These are phyloP conservation scores for Tinea pellionella DNA, from an alignment of 2,888 invertebrate genomes.

Conservation along the genomic window DNA sequence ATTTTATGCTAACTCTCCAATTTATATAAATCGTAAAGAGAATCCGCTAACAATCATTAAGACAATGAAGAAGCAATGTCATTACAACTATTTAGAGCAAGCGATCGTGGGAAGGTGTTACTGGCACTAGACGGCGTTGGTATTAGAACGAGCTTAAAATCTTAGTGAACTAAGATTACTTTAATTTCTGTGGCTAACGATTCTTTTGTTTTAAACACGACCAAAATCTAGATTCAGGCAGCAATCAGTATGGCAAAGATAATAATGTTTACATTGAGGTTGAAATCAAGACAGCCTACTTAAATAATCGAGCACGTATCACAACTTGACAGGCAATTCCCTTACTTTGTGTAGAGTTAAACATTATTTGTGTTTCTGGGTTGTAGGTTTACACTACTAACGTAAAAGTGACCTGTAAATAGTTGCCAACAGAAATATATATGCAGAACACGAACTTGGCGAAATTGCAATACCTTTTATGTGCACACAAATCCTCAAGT, in stretches of 20 bases:
- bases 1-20: neutral
- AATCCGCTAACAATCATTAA: constrained; percentile 7
- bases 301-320: constrained; percentile 42
- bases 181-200: neutral
- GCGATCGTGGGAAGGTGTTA: constrained; percentile 52
- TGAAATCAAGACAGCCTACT: constrained; percentile 45
- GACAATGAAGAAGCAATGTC: constrained; percentile 23
- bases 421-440: constrained; percentile 19
- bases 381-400: constrained; percentile 24
- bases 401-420: constrained; percentile 5
- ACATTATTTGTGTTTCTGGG: constrained; percentile 51
- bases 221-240: neutral
- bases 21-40: neutral
- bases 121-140: constrained; percentile 38
- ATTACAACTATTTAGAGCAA: constrained; percentile 50
- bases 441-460: constrained; percentile 39
- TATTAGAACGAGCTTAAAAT: constrained; percentile 34
- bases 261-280: constrained; percentile 35
- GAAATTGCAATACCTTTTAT: constrained; percentile 36
- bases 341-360: constrained; percentile 44
- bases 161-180: constrained; percentile 23
- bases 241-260: neutral
- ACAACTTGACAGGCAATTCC: constrained; percentile 49
- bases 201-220: neutral
- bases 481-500: constrained; percentile 4